phyloP scores from a whole-genome alignment of 2,888 invertebrate species.

The Abscondita cerata region DNA sequence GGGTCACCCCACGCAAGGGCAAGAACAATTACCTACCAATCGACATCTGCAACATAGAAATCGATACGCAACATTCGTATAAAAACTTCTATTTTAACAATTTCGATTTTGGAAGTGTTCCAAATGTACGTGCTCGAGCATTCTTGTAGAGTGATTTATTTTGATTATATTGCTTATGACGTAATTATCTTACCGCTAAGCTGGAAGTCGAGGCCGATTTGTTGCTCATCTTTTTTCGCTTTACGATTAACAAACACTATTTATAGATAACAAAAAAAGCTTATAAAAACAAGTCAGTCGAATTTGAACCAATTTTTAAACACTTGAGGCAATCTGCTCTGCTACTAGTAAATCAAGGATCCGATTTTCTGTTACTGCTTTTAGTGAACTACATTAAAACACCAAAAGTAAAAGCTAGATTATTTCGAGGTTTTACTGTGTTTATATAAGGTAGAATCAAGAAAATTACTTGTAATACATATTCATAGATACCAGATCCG shows the following conservation, averaged over 20 bases:
- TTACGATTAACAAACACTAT: constrained; percentile 24
- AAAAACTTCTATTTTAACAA: neutral
- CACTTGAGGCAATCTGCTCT: too few species aligned
- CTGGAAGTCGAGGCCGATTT: constrained; percentile 63
- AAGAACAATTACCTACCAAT: neutral
- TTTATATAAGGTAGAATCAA: too few species aligned
- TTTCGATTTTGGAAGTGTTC: neutral
- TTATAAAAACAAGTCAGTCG: neutral
- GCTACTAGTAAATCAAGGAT: neutral
- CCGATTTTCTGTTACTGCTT: neutral
- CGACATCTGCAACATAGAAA: neutral
- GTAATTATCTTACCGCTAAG: constrained; percentile 59
- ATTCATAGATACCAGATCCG: too few species aligned
- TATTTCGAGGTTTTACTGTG: too few species aligned
- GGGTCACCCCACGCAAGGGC: neutral
- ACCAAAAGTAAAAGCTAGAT: too few species aligned
- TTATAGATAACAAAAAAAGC: neutral
- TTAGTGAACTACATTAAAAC: too few species aligned
- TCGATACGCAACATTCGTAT: neutral
- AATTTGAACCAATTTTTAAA: too few species aligned
- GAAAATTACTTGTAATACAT: too few species aligned
- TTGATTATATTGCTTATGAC: neutral
- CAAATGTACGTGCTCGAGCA: neutral
- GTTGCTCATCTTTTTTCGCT: constrained; percentile 54
- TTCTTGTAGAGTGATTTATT: neutral